A percentile compares a stretch with the other conserved stretches of the same genome.
Evolutionary conservation across 2,113 vertebrate species (phyloP).

Genomic region (Trogon surrucura): DNA sequence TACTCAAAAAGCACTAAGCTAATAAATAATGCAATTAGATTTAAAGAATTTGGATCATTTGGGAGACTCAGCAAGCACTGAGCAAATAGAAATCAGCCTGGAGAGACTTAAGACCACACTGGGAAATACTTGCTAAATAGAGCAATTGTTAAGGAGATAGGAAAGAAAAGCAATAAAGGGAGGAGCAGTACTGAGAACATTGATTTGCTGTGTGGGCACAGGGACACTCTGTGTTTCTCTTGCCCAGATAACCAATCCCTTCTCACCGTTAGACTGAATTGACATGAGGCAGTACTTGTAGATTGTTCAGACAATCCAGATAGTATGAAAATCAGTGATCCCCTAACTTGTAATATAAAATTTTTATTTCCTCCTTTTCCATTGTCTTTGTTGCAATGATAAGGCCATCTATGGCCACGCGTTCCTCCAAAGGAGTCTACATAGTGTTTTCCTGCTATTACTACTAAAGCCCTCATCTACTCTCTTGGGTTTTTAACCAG

Average conservation of each 20-base stretch:
- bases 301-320: background rate
- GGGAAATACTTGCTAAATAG: background rate
- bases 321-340: accelerated
- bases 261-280: background rate
- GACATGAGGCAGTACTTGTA: background rate
- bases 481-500: background rate
- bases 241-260: background rate
- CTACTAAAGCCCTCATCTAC: background rate
- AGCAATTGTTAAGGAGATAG: background rate
- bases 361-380: background rate
- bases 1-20: background rate
- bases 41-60: background rate
- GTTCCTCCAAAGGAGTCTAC: background rate
- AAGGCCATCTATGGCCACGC: background rate
- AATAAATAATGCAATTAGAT: background rate
- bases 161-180: background rate
- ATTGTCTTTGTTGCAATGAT: background rate
- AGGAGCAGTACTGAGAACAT: background rate
- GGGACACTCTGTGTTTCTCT: background rate
- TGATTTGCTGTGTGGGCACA: background rate
- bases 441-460: background rate
- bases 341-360: background rate
- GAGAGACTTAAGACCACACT: background rate
- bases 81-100: background rate
- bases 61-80: background rate